phyloP scores from a whole-genome alignment of 2,797 vertebrate genomes.

The Allobates femoralis region DNA sequence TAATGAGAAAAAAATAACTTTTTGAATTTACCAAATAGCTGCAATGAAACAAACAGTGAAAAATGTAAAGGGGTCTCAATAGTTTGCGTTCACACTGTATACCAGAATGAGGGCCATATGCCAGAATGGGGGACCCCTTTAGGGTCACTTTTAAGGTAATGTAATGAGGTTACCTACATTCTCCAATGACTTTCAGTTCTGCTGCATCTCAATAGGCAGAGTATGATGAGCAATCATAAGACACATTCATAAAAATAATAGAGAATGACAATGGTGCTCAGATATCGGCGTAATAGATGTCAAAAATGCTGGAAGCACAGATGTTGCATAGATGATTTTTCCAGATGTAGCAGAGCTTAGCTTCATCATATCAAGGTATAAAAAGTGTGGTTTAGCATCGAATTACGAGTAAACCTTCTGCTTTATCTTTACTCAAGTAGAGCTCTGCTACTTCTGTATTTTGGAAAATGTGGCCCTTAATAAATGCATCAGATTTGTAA shows the following conservation, averaged over 20 bases:
- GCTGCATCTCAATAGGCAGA: background rate
- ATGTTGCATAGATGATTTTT: background rate
- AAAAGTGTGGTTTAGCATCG: background rate
- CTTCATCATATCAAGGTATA: background rate
- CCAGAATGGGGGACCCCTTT: too few species aligned
- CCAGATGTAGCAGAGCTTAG: background rate
- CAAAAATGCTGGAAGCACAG: background rate
- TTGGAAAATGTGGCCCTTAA: background rate
- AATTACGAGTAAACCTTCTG: background rate
- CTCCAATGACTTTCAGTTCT: background rate
- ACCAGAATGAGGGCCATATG: too few species aligned
- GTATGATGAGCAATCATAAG: background rate
- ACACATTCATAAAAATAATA: background rate
- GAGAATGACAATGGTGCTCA: background rate
- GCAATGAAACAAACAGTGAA: too few species aligned
- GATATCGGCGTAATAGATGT: background rate
- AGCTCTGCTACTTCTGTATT: background rate
- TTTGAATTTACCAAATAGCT: too few species aligned
- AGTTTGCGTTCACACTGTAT: too few species aligned
- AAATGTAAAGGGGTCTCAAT: too few species aligned
- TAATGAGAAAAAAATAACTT: too few species aligned
- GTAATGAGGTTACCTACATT: background rate
- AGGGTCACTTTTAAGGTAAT: background rate
- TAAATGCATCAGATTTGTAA: background rate
- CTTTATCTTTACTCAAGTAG: background rate